Evolutionary conservation across 2,797 vertebrate species (phyloP).

Genomic region (Arrhamphus sclerolepis): DNA sequence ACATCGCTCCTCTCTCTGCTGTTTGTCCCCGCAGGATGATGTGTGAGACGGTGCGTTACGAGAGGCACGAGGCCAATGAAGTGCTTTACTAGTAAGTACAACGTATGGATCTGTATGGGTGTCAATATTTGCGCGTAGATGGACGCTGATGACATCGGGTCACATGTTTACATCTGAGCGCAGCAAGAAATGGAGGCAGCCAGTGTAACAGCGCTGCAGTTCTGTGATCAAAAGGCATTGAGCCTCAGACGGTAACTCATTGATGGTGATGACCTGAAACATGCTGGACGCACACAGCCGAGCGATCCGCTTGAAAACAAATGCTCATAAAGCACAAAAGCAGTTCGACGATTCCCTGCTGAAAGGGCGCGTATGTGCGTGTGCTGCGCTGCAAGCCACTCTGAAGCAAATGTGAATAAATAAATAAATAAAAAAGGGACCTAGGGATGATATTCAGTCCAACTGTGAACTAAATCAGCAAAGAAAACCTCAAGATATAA

Average conservation of each 20-base stretch:
- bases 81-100: constrained; percentile 97
- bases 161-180: not conserved
- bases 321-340: constrained; percentile 20
- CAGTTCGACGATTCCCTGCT: constrained; percentile 2
- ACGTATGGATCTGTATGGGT: not conserved
- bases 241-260: not conserved
- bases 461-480: constrained; percentile 5
- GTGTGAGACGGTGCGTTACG: constrained; percentile 98
- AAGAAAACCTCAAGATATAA: not conserved
- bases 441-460: constrained; percentile 15
- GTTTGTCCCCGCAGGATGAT: constrained; percentile 86
- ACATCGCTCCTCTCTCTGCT: not conserved
- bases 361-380: not conserved
- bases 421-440: not conserved
- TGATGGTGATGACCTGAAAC: constrained; percentile 32
- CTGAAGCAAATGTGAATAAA: not conserved
- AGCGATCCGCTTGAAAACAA: constrained; percentile 28
- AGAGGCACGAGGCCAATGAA: constrained; percentile 98
- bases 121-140: constrained; percentile 1
- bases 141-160: constrained; percentile 15
- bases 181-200: constrained; percentile 1
- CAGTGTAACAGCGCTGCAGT: constrained; percentile 1
- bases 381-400: not conserved
- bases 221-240: constrained; percentile 3
- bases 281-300: not conserved